Evolutionary conservation across 2,113 vertebrate species (phyloP).

Genomic region (Cinclus mexicanus): DNA sequence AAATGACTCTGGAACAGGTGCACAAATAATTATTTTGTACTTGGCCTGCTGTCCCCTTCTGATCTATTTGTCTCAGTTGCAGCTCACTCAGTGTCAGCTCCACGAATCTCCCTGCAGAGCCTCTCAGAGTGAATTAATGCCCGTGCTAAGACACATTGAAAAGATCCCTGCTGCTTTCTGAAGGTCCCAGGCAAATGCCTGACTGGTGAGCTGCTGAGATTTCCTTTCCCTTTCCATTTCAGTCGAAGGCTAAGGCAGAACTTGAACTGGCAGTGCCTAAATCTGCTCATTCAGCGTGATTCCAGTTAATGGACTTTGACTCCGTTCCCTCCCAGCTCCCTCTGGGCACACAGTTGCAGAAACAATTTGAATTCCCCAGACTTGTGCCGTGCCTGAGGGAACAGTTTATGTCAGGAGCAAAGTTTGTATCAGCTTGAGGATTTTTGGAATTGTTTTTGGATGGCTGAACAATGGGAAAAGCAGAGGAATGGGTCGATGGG

Average conservation of each 20-base stretch:
- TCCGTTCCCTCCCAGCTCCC: not conserved
- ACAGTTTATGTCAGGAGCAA: not conserved
- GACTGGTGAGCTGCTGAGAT: not conserved
- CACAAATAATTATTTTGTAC: constrained; percentile 24
- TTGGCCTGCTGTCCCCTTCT: not conserved
- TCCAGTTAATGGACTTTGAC: not conserved
- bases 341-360: not conserved
- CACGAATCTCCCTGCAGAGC: not conserved
- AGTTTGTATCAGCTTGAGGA: not conserved
- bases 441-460: not conserved
- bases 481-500: not conserved
- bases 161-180: not conserved
- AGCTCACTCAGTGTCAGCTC: not conserved
- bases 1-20: constrained; percentile 24
- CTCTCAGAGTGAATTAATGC: not conserved
- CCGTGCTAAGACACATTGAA: not conserved
- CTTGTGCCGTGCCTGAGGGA: not conserved
- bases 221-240: not conserved
- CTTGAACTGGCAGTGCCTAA: not conserved
- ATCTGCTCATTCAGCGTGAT: not conserved
- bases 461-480: not conserved
- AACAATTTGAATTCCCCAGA: not conserved
- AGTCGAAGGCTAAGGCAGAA: not conserved
- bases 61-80: not conserved
- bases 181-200: not conserved